phyloP scores from a whole-genome alignment of 2,888 invertebrate species.

The Ditula angustiorana region DNA sequence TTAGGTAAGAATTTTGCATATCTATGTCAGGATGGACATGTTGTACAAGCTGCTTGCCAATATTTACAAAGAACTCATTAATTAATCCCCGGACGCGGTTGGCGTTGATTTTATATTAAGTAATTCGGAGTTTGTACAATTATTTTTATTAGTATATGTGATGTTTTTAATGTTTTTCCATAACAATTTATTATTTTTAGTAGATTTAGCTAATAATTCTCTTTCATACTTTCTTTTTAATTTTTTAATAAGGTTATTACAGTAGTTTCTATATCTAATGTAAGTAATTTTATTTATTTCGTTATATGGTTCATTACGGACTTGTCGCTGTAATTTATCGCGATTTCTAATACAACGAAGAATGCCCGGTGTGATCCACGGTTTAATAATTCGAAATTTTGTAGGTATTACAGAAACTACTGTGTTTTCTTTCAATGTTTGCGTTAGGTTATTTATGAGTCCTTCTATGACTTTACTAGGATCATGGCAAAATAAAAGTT shows the following conservation, averaged over 20 bases:
- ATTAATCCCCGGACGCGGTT: background rate
- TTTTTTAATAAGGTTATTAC: constrained; percentile 11
- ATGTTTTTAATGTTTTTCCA: background rate
- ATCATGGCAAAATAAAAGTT: background rate
- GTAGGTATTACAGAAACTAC: too few species aligned
- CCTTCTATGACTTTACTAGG: background rate
- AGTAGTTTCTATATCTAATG: background rate
- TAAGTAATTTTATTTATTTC: constrained; percentile 8
- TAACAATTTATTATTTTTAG: constrained; percentile 3
- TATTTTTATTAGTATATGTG: background rate
- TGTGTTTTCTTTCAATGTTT: constrained; percentile 1
- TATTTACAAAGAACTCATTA: constrained; percentile 3
- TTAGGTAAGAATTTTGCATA: constrained; percentile 28
- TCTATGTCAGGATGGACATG: background rate
- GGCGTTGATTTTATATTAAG: constrained; percentile 1
- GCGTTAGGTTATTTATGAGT: background rate
- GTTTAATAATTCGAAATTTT: too few species aligned
- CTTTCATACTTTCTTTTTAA: constrained; percentile 11
- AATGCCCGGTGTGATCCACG: too few species aligned
- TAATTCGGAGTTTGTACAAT: background rate
- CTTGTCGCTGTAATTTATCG: too few species aligned
- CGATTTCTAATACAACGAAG: too few species aligned
- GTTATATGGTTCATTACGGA: too few species aligned
- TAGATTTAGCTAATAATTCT: background rate
- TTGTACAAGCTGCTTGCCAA: constrained; percentile 7